Percentiles rank a stretch among this genome's conserved stretches.
These are phyloP conservation scores for Oncorhynchus kisutch DNA, from an alignment of 2,113 vertebrate genomes.

Conservation along the genomic window DNA sequence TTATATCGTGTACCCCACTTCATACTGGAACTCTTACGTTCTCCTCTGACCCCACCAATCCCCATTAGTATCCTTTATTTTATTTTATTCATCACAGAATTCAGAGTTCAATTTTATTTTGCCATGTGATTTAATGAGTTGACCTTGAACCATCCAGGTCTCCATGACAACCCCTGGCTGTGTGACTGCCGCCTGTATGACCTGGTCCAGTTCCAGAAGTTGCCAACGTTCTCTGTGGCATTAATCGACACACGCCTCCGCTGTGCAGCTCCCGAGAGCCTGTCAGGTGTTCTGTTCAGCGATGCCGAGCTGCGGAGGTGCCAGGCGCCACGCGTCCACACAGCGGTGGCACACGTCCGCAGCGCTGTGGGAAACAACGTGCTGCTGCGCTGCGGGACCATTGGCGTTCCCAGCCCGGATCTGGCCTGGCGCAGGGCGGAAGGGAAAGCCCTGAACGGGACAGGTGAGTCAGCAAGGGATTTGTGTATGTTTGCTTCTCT, in stretches of 20 bases:
- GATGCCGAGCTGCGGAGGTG: conserved; percentile 88
- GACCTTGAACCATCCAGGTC: conserved; percentile 73
- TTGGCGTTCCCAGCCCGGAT: conserved; percentile 87
- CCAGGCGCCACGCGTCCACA: conserved; percentile 83
- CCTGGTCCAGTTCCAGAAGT: conserved; percentile 87
- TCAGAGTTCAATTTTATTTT: too few relatives aligned
- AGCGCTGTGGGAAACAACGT: conserved; percentile 89
- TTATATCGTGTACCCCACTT: too few relatives aligned
- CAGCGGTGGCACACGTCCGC: conserved; percentile 81
- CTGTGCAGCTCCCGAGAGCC: conserved; percentile 83
- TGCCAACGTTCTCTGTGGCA: conserved; percentile 80
- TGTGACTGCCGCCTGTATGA: conserved; percentile 95
- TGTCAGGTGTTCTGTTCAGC: conserved; percentile 86
- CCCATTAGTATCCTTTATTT: too few relatives aligned
- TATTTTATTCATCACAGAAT: too few relatives aligned
- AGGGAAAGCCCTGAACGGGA: conserved; percentile 81
- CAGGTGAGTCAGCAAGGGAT: conserved; percentile 74
- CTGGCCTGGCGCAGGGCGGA: conserved; percentile 87
- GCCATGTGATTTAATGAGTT: too few relatives aligned
- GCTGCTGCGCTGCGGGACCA: conserved; percentile 87
- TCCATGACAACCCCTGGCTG: conserved; percentile 96
- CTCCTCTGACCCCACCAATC: background rate
- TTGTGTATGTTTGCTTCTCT: background rate
- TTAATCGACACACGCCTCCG: conserved; percentile 87
- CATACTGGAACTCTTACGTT: too few relatives aligned